Evolutionary conservation across 2,113 vertebrate genomes (phyloP), one percentile per base, ranked within the genome.

Genomic region (Syngnathoides biaculeatus): DNA sequence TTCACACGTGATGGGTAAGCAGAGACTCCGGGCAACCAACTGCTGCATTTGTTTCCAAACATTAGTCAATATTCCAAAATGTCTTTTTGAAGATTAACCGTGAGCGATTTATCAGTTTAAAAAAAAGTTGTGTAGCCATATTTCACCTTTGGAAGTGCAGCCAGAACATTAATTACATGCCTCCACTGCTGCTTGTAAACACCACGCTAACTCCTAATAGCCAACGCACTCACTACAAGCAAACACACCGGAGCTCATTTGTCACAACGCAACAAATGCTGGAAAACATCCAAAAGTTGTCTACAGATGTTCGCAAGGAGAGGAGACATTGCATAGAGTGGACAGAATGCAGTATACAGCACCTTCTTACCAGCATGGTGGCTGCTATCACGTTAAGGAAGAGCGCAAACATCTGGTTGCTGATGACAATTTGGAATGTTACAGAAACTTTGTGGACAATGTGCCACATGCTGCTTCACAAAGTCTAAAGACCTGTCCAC

Each of bases 51-150:
- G 24, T 55, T 14, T 55, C 26, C 24, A 55, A 55, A 55, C 52
- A 55, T 55, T 24, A 55, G 52, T 26, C 52, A 0, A 11, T 55
- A 26, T 55, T 55, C 22, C 22, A 55, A 55, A 7, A 22, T 26
- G 52, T 14, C 52, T 12, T 27, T 12, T 55, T 55, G 26, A 14
- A 55, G 52, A 22, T 53, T 11, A 53, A 53, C 52, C 9, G 52
- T 73, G 83, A 69, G 57, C 81, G 72, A 87, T 84, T 78, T 77
- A 88, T 89, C 79, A 84, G 67, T 81, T 86, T 86, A 77, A 53
- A 52, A 9, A 52, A 53, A 53, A 26, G 11, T 12, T 55, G 27
- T 1, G 6, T 22, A 4, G 73, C 47, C 77, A 69, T 84, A 79
- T 83, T 83, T 90, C 79, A 86, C 73, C 69, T 79, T 79, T 38